phyloP scores from a whole-genome alignment of 2,888 invertebrate genomes.

The Diadromus collaris region DNA sequence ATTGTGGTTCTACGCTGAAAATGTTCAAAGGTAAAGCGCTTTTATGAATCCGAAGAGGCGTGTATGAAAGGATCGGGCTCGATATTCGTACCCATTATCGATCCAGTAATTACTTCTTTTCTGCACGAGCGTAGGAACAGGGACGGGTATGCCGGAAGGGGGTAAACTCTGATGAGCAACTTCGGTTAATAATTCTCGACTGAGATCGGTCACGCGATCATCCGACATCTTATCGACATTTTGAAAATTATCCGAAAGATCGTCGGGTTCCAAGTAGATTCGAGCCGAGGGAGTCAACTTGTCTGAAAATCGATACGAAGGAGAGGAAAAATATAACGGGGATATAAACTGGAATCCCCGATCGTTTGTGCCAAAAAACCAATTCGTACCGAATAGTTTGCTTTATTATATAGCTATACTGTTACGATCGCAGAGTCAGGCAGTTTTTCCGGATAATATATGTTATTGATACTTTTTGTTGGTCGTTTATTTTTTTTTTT shows the following conservation, averaged over 20 bases:
- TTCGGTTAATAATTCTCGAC: constrained; percentile 72
- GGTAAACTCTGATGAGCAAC: constrained; percentile 75
- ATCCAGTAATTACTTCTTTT: constrained; percentile 64
- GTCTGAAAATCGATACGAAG: constrained; percentile 55
- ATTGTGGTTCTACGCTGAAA: constrained; percentile 62
- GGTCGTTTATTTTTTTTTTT: constrained; percentile 26
- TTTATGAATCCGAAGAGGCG: not conserved
- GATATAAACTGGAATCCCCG: constrained; percentile 7
- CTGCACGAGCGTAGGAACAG: constrained; percentile 67
- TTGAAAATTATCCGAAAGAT: constrained; percentile 33
- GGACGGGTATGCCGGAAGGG: constrained; percentile 73
- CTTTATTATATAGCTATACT: no score
- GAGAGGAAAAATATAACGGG: not conserved
- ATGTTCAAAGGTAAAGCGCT: constrained; percentile 59
- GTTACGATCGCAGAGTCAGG: constrained; percentile 9
- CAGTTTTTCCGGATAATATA: constrained; percentile 21
- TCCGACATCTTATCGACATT: constrained; percentile 42
- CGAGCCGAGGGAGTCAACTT: constrained; percentile 63
- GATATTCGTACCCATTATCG: constrained; percentile 58
- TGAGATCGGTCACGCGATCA: constrained; percentile 69
- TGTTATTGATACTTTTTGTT: constrained; percentile 23
- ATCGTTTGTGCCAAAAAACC: constrained; percentile 5
- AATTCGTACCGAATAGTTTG: constrained; percentile 15
- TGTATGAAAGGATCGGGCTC: constrained; percentile 22
- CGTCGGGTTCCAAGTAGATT: constrained; percentile 40